Conservation (phyloP, 1,140 invertebrate species). For the Drosophila ananassae region DNA sequence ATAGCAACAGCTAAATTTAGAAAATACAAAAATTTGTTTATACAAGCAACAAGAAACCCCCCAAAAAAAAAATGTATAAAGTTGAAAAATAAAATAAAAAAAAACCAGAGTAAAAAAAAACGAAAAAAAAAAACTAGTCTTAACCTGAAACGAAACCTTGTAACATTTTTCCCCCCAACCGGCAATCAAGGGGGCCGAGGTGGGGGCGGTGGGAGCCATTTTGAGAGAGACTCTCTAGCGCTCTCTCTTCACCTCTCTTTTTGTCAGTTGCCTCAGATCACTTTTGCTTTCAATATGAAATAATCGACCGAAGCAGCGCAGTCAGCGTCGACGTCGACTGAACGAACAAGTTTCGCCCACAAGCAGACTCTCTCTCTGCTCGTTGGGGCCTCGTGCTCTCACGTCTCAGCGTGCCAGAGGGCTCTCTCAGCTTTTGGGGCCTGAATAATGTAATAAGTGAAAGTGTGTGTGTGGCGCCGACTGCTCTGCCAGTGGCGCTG, state of each 20-base stretch:
- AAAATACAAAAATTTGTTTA: slow-evolving; percentile 67
- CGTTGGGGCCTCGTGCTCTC: slow-evolving; percentile 10
- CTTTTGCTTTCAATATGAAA: slow-evolving; percentile 84
- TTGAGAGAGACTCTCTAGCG: slow-evolving; percentile 47
- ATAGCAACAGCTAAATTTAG: slow-evolving; percentile 68
- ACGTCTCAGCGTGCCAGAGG: slow-evolving; percentile 2
- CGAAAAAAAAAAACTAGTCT: slow-evolving; percentile 73
- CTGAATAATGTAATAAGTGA: slow-evolving; percentile 84
- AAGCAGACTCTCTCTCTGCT: slow-evolving; percentile 13
- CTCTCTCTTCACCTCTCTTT: slow-evolving; percentile 33
- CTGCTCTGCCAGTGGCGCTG: slow-evolving; percentile 34
- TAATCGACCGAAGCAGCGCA: slow-evolving; percentile 64
- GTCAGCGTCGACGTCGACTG: slow-evolving; percentile 7
- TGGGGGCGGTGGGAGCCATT: slow-evolving; percentile 14
- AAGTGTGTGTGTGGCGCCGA: slow-evolving; percentile 61
- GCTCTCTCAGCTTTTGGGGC: slow-evolving; percentile 51
- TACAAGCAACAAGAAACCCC: slow-evolving; percentile 60
- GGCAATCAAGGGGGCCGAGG: slow-evolving; percentile 39
- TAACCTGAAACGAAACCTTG: slow-evolving; percentile 83
- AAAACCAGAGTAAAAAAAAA: slow-evolving; percentile 29
- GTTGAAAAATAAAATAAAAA: slow-evolving; percentile 31
- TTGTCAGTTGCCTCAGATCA: slow-evolving; percentile 59
- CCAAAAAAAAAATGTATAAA: slow-evolving; percentile 52
- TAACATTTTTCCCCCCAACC: slow-evolving; percentile 82
- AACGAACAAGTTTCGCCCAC: slow-evolving; percentile 77